Conservation (phyloP, 2,888 invertebrate genomes). For the Noctua fimbriata region DNA sequence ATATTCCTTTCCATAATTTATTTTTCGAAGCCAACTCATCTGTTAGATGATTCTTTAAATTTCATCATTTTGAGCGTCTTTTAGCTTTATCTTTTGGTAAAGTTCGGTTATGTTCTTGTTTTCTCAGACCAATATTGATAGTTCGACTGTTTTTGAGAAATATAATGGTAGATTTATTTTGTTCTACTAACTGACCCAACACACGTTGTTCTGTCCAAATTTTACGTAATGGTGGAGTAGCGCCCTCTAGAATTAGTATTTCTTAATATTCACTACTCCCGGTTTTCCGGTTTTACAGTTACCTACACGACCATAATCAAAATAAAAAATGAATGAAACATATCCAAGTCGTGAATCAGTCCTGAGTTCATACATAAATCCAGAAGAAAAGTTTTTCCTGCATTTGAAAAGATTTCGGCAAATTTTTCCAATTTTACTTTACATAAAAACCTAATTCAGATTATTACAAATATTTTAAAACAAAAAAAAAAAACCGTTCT, state of each 20-base stretch:
- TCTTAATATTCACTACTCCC: too few species aligned
- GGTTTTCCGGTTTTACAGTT: too few species aligned
- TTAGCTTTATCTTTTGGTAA: background rate
- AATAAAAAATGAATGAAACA: background rate
- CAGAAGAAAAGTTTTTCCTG: background rate
- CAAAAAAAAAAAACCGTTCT: background rate
- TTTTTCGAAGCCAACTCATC: background rate
- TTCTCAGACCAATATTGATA: background rate
- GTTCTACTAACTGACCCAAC: background rate
- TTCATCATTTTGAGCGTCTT: background rate
- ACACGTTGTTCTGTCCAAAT: too few species aligned
- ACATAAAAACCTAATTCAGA: background rate
- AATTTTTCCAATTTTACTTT: background rate
- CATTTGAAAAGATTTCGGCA: background rate
- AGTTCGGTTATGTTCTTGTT: background rate
- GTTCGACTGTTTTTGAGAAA: background rate
- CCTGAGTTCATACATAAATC: background rate
- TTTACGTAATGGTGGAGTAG: background rate
- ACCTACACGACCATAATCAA: background rate
- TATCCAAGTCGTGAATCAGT: background rate
- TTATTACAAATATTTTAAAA: background rate
- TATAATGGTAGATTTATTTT: background rate
- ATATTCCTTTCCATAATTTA: background rate
- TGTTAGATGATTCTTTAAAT: background rate
- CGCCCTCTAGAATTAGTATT: background rate